Evolutionary conservation across 2,888 invertebrate species (phyloP), one percentile per base, ranked within the genome.

Genomic region (Cerastis leucographa): DNA sequence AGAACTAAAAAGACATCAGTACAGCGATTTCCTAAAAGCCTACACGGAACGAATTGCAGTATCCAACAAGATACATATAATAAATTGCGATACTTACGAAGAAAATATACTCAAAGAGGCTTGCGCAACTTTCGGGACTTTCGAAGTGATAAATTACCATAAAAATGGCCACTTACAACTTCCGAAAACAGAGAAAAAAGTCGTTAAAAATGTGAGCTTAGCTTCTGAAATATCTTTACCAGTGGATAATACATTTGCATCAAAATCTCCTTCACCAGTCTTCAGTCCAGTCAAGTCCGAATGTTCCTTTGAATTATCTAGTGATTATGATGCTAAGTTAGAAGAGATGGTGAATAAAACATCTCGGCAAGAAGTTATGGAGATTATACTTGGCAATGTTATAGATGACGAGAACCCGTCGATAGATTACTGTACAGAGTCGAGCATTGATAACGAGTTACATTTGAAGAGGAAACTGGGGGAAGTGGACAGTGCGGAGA

Each of bases 321-420:
- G 93, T 75, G 96, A 97, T 89, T 96, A 96, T 74, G 94, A 95
- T 87, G 92, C 95, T 3, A 96, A 94, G 88, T 91, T 97, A 75
- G 93, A 96, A 86, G 96, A 97, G 72, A 96, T 95, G 94, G 94
- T 97, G 0, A 95, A 94, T 35, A 95, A 94, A 67, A 95, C 96
- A 29, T 96, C 97, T 0, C 89, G 96, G 19, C 94, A 96, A 87
- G 93, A 97, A 90, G 95, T 97, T 6, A 94, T 97, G 96, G 96
- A 97, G 75, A 97, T 97, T 22, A 97, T 97, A 83, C 93, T 97
- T 29, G 97, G 97, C n/a, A 94, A 91, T 49, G 89, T 90, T 22
- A 83, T 92, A 70, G 94, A 94, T 35, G 92, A 94, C 83, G 92
- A 94, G 83, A 93, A 95, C 92, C 96, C 96, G 5, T 92, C 87